Conservation (phyloP, 2,113 vertebrate genomes). For the Mola mola region DNA sequence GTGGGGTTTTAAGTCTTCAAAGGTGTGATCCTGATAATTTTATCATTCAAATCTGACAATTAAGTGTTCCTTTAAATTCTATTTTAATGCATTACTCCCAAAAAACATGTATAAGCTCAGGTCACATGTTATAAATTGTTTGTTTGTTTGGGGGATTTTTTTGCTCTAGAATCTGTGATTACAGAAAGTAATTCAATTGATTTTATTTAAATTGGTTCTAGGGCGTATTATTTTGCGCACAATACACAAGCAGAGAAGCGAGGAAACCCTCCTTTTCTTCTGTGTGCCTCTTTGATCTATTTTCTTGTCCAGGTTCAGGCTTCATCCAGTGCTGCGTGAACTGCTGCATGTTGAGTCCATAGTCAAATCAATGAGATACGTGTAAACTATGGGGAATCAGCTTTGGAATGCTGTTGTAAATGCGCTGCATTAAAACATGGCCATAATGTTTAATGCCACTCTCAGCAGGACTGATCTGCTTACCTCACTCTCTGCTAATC, state of each 20-base stretch:
- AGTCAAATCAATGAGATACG: slow-evolving; percentile 44
- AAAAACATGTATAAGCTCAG: too few relatives aligned
- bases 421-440: slow-evolving; percentile 62
- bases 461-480: slow-evolving; percentile 75
- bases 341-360: slow-evolving; percentile 2
- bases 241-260: too few relatives aligned
- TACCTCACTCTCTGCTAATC: slow-evolving; percentile 82
- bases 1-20: too few relatives aligned
- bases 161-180: neutral
- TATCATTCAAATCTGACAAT: too few relatives aligned
- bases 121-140: too few relatives aligned
- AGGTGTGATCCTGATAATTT: too few relatives aligned
- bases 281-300: slow-evolving; percentile 1
- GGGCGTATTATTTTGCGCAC: too few relatives aligned
- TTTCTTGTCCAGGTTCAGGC: slow-evolving; percentile 1
- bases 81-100: too few relatives aligned
- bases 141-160: too few relatives aligned
- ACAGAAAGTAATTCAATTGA: neutral
- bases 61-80: too few relatives aligned
- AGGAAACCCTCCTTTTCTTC: neutral
- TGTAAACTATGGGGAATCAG: slow-evolving; percentile 49
- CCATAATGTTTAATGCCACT: slow-evolving; percentile 74
- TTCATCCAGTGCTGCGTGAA: slow-evolving; percentile 12
- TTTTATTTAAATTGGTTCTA: neutral
- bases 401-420: slow-evolving; percentile 70